Percentiles rank a stretch among this genome's conserved stretches.
Conservation (phyloP, 2,113 vertebrate species). For the Anolis carolinensis region DNA sequence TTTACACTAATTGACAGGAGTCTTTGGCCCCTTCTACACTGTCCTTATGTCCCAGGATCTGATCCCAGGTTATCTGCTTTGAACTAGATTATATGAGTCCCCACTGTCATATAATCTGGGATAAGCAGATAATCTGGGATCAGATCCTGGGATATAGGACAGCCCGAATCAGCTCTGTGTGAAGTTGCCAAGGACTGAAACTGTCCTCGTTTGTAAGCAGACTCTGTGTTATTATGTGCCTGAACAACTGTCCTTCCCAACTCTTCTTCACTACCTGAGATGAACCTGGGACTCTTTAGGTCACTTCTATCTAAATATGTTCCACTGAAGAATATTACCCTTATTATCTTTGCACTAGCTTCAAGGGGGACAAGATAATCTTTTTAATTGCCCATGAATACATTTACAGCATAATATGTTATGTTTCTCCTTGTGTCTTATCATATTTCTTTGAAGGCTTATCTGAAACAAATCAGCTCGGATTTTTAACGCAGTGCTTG, state of each 20-base stretch:
- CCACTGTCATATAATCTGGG: too few relatives aligned
- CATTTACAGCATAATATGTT: not conserved
- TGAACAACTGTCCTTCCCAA: not conserved
- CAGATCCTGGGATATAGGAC: too few relatives aligned
- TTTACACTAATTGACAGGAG: too few relatives aligned
- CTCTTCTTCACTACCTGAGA: slow-evolving; percentile 11
- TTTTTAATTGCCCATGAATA: not conserved
- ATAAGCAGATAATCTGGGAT: too few relatives aligned
- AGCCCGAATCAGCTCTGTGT: too few relatives aligned
- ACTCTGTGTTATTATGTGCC: not conserved
- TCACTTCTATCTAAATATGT: not conserved
- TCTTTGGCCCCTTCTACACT: too few relatives aligned
- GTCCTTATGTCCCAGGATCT: too few relatives aligned
- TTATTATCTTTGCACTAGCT: slow-evolving; percentile 35
- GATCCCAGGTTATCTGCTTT: too few relatives aligned
- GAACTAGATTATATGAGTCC: too few relatives aligned
- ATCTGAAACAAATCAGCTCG: not conserved
- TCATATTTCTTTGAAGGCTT: slow-evolving; percentile 42
- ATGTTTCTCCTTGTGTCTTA: rapidly evolving
- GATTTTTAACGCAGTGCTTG: not conserved
- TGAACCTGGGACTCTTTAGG: not conserved
- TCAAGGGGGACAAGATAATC: slow-evolving; percentile 12
- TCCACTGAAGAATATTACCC: slow-evolving; percentile 23
- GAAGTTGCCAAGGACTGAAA: not conserved
- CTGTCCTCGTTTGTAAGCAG: not conserved